Base-by-base conservation (phyloP, 1,140 invertebrate genomes). In the Nasonia giraulti region DNA sequence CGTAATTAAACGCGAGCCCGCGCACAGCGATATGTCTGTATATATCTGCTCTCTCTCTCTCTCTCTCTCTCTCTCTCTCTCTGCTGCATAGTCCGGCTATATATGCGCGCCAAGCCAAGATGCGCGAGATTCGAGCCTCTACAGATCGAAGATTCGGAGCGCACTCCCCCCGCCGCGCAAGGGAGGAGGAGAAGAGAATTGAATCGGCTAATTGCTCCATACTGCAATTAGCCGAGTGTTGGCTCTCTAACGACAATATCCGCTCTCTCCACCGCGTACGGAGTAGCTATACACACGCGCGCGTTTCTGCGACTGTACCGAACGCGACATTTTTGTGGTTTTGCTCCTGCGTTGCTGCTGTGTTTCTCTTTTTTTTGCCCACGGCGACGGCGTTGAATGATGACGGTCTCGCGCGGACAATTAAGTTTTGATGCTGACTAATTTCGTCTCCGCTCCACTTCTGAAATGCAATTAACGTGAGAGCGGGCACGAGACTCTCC, bases 171-270 rank as follows among this genome's bases (percentile, higher is more conserved):
- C 12, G 62, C 31, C 27, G 37, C 12, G 62, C 23, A 12, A 66
- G 20, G 62, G 50, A 80, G 11, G 31, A 62, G 44, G 40, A 73
- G 17, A n/a, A 33, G 44, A 77, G 76, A 84, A 84, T 84, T 77
- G 71, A 80, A 77, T 85, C 73, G 79, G 73, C 84, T 84, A 84
- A 84, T 84, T 84, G 78, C 83, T 75, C 33, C 44, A 74, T 84
- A 68, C 14, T n/a, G 83, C 83, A 79, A 84, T 84, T 79, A 84
- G 83, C 77, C 50, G 69, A 84, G 78, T 75, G 77, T 84, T 84
- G 50, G 77, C 33, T 84, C 69, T 80, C 77, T 80, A 80, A 80
- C 47, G 77, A 84, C 69, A 80, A 75, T 84, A 84, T 84, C 77
- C 50, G 77, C 47, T 84, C 33, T n/a, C 6, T 3, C 27, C 74